Conservation (phyloP, 2,113 vertebrate genomes). For the Hemichromis elongatus region DNA sequence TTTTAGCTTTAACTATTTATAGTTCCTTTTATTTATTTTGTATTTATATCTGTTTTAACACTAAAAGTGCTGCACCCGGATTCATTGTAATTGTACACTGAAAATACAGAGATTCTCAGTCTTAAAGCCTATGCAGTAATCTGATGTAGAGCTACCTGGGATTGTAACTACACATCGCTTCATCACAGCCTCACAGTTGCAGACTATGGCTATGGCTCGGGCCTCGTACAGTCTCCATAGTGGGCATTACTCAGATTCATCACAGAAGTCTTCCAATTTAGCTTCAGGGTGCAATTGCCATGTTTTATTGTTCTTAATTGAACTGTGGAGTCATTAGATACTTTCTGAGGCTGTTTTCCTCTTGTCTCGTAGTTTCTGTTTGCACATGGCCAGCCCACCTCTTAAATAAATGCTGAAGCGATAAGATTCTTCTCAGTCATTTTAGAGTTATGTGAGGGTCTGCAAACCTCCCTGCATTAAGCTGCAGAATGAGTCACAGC, state of each 20-base stretch:
- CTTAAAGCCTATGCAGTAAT: neutral
- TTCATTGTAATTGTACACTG: neutral
- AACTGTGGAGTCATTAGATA: neutral
- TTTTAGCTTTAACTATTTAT: neutral
- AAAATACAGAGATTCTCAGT: neutral
- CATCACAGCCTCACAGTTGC: neutral
- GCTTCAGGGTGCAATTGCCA: neutral
- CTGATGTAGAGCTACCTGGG: neutral
- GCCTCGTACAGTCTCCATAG: neutral
- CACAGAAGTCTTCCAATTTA: neutral
- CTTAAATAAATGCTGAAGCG: neutral
- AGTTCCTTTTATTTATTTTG: neutral
- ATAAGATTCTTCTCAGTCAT: conserved; percentile 3
- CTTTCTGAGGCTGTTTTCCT: neutral
- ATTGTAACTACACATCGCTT: neutral
- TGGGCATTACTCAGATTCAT: neutral
- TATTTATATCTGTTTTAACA: neutral
- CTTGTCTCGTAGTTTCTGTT: neutral
- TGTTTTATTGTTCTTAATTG: neutral
- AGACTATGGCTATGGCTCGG: neutral
- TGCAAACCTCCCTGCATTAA: neutral
- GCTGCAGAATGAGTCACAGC: conserved; percentile 10
- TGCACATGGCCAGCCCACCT: neutral
- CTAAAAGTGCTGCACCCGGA: too few species aligned
- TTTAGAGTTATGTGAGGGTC: neutral